phyloP scores from a whole-genome alignment of 2,797 vertebrate species.

The Pipistrellus kuhlii region DNA sequence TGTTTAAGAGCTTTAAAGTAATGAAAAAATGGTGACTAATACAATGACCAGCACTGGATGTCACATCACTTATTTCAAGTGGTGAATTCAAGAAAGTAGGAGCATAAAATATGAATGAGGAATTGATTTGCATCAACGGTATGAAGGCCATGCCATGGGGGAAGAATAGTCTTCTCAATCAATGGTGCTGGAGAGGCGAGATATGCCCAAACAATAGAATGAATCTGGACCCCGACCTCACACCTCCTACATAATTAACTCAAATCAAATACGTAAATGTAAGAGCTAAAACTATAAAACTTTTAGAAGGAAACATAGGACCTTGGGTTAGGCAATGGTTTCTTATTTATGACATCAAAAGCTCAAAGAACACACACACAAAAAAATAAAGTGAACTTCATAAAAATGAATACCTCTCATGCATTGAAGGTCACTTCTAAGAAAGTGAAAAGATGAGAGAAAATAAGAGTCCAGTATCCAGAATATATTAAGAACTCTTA shows the following conservation, averaged over 20 bases:
- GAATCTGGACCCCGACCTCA: neutral
- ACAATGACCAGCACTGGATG: neutral
- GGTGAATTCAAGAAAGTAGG: conserved; percentile 26
- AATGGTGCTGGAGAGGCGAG: neutral
- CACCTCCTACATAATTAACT: neutral
- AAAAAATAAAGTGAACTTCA: conserved; percentile 18
- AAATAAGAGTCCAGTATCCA: neutral
- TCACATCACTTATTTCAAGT: conserved; percentile 12
- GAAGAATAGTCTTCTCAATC: conserved; percentile 37
- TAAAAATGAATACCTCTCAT: conserved; percentile 28
- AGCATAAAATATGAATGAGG: neutral
- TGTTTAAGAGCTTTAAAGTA: conserved; percentile 24
- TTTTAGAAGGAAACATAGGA: conserved; percentile 11
- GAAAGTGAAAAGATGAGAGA: neutral
- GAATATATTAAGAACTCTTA: conserved; percentile 43
- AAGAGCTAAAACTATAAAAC: conserved; percentile 7
- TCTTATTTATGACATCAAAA: conserved; percentile 44
- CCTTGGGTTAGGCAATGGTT: neutral
- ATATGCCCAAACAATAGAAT: neutral
- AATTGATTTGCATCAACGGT: conserved; percentile 20
- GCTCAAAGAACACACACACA: neutral
- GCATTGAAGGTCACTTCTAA: neutral
- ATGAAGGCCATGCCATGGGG: neutral
- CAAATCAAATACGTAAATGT: neutral
- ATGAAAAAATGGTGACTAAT: conserved; percentile 26